Evolutionary conservation across 1,140 invertebrate species (phyloP), one percentile per base, ranked within the genome.

Genomic region (Drosophila lacteicornis): DNA sequence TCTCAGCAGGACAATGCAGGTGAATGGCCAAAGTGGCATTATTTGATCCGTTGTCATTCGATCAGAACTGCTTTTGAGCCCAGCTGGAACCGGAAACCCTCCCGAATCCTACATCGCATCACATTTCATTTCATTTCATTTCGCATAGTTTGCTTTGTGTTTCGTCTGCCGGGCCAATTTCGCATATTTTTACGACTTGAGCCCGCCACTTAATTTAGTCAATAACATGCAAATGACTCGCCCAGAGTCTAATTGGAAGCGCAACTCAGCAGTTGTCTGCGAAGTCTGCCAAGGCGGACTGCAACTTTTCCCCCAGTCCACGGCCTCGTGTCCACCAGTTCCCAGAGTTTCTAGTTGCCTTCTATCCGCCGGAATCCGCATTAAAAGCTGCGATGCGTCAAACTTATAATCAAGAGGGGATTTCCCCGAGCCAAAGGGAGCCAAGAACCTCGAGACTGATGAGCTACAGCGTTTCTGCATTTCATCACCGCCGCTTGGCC

Each of bases 151-250:
- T 66, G 62, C 73, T 57, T 79, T 66, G 62, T 80, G 50, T 51
- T 57, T 45, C 33, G 56, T 53, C 75, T 69, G 63, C 49, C 55
- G 63, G 67, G 67, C 70, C 70, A 73, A 74, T 69, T 78, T 77
- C 76, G 74, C 61, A 77, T 78, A 60, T 79, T 79, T 79, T 71
- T 73, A 63, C 55, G 79, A 87, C 76, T 80, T 73, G 58, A 60
- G 59, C 65, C 47, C 58, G 69, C 53, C 77, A 84, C 80, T 81
- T 88, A 88, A 87, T 87, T 87, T 87, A 87, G 84, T 87, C 84
- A 88, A 87, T 87, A 87, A 88, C 81, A 87, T 87, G 84, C 84
- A 87, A 87, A 87, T 87, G 84, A 83, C 80, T 60, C 58, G 61
- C 46, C 73, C 68, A 51, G 65, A 55, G 75, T 78, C 83, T 87